Conservation (phyloP, 2,113 vertebrate species). For the Chlorocebus sabaeus region DNA sequence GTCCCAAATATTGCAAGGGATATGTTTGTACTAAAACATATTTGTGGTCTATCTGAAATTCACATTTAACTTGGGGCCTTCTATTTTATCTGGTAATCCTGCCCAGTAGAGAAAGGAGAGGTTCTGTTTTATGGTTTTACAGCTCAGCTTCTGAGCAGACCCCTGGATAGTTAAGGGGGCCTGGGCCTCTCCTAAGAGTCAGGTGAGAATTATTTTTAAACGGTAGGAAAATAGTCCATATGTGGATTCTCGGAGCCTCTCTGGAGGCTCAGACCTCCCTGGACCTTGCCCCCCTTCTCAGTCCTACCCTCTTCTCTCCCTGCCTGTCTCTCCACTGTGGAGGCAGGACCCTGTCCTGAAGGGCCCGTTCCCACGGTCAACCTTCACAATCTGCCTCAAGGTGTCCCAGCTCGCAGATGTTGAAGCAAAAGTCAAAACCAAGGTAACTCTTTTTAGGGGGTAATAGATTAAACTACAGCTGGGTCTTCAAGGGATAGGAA, state of each 20-base stretch:
- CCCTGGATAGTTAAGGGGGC: constrained; percentile 38
- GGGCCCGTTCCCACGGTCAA: neutral
- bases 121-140: neutral
- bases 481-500: neutral
- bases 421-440: constrained; percentile 44
- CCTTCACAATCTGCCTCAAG: neutral
- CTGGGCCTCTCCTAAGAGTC: neutral
- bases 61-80: neutral
- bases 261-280: neutral
- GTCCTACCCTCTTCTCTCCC: neutral
- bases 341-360: neutral
- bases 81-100: neutral
- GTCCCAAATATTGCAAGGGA: neutral
- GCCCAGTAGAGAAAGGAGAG: neutral
- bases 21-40: neutral
- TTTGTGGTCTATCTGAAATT: constrained; percentile 12
- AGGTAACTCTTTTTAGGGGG: constrained; percentile 39
- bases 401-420: neutral
- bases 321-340: neutral
- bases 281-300: neutral
- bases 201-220: neutral
- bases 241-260: neutral
- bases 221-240: neutral
- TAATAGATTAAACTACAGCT: constrained; percentile 25
- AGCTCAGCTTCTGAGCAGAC: constrained; percentile 39